Conservation (phyloP, 2,797 vertebrate species). For the Vespertilio murinus region DNA sequence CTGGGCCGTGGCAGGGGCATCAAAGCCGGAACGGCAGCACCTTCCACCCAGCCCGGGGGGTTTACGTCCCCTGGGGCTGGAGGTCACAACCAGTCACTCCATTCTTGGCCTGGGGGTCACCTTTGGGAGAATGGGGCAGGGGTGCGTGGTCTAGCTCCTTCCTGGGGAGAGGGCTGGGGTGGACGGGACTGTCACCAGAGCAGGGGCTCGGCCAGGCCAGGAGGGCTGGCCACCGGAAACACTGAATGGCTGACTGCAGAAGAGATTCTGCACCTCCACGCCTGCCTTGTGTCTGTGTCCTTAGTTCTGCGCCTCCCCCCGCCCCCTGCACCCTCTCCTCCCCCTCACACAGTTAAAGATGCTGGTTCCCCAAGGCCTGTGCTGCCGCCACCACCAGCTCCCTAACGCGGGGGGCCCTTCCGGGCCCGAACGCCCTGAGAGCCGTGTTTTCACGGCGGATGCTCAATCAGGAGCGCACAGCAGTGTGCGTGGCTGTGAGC, state of each 20-base stretch:
- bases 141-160: neutral
- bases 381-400: neutral
- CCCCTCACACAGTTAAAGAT: neutral
- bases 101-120: neutral
- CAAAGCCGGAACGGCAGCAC: neutral
- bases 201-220: neutral
- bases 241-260: neutral
- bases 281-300: neutral
- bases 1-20: neutral
- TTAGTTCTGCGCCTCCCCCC: neutral
- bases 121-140: neutral
- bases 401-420: neutral
- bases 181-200: no score
- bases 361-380: neutral
- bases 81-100: neutral
- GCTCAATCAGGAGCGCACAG: neutral
- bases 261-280: neutral
- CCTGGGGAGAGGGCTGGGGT: neutral
- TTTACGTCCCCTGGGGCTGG: neutral
- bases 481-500: rapidly evolving
- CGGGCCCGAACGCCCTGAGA: conserved; percentile 22
- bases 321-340: no score
- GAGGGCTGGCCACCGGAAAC: neutral
- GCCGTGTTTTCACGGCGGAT: neutral
- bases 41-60: rapidly evolving